A percentile compares a stretch with the other conserved stretches of the same genome.
Evolutionary conservation across 2,797 vertebrate species (phyloP).

Genomic region (Trachurus trachurus): DNA sequence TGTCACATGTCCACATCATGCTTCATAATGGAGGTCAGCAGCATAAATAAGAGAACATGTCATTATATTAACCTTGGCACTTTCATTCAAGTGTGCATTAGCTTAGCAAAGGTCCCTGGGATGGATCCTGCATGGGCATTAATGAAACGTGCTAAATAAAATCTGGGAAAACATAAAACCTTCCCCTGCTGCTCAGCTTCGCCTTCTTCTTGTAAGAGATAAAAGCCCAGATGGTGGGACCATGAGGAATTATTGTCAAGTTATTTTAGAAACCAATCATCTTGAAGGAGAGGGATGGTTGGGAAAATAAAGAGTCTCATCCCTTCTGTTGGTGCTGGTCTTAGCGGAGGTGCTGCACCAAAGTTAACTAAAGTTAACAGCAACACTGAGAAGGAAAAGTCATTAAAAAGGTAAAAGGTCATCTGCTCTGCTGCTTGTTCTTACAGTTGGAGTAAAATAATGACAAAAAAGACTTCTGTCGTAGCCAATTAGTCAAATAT

Average conservation of each 20-base stretch:
- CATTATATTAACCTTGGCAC: slow-evolving; percentile 45
- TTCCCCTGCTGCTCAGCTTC: slow-evolving; percentile 46
- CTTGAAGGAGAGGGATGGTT: slow-evolving; percentile 33
- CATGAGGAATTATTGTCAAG: slow-evolving; percentile 50
- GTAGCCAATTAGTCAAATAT: slow-evolving; percentile 33
- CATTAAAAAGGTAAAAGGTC: slow-evolving; percentile 37
- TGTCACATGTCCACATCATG: slow-evolving; percentile 8
- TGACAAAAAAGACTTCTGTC: neutral
- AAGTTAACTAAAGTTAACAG: slow-evolving; percentile 36
- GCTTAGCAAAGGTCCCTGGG: slow-evolving; percentile 14
- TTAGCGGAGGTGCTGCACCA: slow-evolving; percentile 10
- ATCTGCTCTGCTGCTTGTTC: neutral
- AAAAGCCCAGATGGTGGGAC: slow-evolving; percentile 65
- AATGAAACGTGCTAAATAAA: slow-evolving; percentile 10
- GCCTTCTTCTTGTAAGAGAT: slow-evolving; percentile 36
- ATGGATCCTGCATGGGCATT: slow-evolving; percentile 11
- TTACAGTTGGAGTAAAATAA: slow-evolving; percentile 1
- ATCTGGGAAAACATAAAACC: neutral
- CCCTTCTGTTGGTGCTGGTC: slow-evolving; percentile 51
- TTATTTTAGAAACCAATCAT: slow-evolving; percentile 56
- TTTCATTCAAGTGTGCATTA: neutral
- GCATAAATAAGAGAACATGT: neutral
- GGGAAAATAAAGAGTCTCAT: slow-evolving; percentile 48
- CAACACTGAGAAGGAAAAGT: neutral
- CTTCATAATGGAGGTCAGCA: slow-evolving; percentile 23